Evolutionary conservation across 2,888 invertebrate species (phyloP).

Genomic region (Coleophora deauratella): DNA sequence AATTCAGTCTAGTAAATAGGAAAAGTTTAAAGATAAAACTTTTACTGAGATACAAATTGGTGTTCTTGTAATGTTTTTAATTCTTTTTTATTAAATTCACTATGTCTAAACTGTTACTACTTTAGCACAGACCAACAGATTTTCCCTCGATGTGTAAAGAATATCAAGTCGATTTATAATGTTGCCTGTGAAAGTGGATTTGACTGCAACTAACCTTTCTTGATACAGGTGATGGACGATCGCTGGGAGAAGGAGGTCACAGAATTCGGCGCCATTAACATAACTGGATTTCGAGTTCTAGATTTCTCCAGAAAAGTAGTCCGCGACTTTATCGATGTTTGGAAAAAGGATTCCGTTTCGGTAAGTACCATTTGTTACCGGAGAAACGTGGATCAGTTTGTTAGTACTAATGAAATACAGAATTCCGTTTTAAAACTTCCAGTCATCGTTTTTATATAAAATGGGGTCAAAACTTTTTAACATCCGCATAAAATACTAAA

Average conservation of each 20-base stretch:
- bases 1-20: no score
- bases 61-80: not conserved
- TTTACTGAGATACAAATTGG: no score
- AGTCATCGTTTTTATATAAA: no score
- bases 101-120: no score
- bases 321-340: constrained; percentile 86
- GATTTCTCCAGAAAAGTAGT: constrained; percentile 86
- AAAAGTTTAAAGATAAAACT: no score
- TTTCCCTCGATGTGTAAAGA: no score
- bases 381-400: not conserved
- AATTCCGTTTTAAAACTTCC: no score
- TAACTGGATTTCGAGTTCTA: constrained; percentile 96
- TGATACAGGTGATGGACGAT: constrained; percentile 92
- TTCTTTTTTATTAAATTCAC: not conserved
- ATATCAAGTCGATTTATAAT: no score
- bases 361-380: constrained; percentile 45
- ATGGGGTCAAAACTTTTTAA: no score
- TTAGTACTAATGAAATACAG: not conserved
- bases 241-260: constrained; percentile 92
- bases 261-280: constrained; percentile 97
- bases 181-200: no score
- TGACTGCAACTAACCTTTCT: constrained; percentile 6
- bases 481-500: no score
- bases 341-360: constrained; percentile 88
- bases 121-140: not conserved